Conservation (phyloP, 2,113 vertebrate species). For the Lontra canadensis region DNA sequence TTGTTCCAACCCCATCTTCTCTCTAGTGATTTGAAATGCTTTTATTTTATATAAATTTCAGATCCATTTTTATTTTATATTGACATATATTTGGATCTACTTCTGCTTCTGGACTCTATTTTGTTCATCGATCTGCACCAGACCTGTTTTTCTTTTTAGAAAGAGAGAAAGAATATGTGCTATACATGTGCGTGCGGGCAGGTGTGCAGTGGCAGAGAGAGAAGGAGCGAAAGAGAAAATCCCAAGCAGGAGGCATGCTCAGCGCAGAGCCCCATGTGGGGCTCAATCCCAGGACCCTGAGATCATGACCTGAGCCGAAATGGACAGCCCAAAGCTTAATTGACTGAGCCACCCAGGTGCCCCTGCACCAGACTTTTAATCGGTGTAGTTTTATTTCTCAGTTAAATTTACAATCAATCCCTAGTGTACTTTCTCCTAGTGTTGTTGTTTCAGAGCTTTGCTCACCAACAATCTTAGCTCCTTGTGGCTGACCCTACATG, state of each 20-base stretch:
- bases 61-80: background rate
- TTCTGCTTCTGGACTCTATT: background rate
- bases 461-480: background rate
- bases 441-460: background rate
- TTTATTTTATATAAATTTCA: background rate
- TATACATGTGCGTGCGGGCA: background rate
- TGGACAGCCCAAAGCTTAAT: background rate
- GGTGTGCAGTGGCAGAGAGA: background rate
- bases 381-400: background rate
- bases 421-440: background rate
- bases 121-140: background rate
- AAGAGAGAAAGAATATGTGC: background rate
- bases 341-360: background rate
- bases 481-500: fast-evolving
- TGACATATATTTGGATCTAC: background rate
- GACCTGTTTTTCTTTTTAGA: background rate
- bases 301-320: background rate
- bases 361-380: background rate
- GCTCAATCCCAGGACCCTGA: background rate
- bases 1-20: background rate
- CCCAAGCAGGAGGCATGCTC: background rate
- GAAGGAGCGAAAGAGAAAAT: background rate
- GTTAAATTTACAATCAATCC: background rate
- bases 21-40: background rate
- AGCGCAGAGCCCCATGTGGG: background rate